A percentile compares a stretch with the other conserved stretches of the same genome.
These are phyloP conservation scores for Sanderia malayensis DNA, from an alignment of 30 jellyfish, hydroid and myxozoan genomes.

Conservation along the genomic window DNA sequence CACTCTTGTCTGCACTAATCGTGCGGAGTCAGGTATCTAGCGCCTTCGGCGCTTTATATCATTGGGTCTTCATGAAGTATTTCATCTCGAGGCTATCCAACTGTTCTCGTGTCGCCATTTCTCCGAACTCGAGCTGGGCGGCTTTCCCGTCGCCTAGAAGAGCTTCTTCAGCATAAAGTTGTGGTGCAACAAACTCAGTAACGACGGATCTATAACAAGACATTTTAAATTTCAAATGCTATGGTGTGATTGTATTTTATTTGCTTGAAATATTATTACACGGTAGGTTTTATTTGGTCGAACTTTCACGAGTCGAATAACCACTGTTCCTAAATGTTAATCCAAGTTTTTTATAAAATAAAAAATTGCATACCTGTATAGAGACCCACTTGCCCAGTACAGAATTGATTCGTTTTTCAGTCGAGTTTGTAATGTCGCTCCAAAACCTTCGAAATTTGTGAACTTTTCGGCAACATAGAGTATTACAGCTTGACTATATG, in stretches of 20 bases:
- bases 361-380: conserved; percentile 29
- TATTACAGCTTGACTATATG: conserved; percentile 50
- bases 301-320: too few relatives aligned
- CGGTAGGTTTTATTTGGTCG: too few relatives aligned
- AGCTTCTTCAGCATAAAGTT: conserved; percentile 43
- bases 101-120: conserved; percentile 19
- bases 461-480: conserved; percentile 58
- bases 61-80: conserved; percentile 31
- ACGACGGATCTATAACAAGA: conserved; percentile 23
- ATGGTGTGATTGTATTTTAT: too few relatives aligned
- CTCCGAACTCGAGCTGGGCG: conserved; percentile 37
- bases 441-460: conserved; percentile 48
- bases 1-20: too few relatives aligned
- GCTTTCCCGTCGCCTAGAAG: conserved; percentile 26
- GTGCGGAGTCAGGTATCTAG: too few relatives aligned
- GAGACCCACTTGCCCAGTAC: conserved; percentile 59
- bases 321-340: too few relatives aligned
- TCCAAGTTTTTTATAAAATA: too few relatives aligned
- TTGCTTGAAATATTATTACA: too few relatives aligned
- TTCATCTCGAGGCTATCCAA: conserved; percentile 26
- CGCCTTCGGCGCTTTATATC: too few relatives aligned
- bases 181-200: conserved; percentile 41
- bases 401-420: conserved; percentile 49
- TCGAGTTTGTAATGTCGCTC: conserved; percentile 33
- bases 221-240: too few relatives aligned